A percentile compares a stretch with the other conserved stretches of the same genome.
Evolutionary conservation across 2,888 invertebrate genomes (phyloP).

Genomic region (Drosophila paramelanica): DNA sequence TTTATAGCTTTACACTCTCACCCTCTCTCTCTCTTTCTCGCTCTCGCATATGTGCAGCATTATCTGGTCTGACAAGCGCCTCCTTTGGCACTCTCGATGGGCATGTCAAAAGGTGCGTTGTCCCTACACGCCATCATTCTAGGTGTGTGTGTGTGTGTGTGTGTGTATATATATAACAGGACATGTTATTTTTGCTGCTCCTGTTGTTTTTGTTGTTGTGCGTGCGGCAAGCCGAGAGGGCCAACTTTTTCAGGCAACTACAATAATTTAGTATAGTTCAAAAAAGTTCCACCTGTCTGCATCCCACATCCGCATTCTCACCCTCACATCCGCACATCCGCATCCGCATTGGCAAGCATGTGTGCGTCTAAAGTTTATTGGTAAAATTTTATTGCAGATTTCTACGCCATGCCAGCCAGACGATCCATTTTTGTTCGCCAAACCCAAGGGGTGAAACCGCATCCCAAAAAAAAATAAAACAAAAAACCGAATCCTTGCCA

Average conservation of each 20-base stretch:
- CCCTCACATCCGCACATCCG: slow-evolving; percentile 24
- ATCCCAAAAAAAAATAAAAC: slow-evolving; percentile 7
- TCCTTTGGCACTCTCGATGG: slow-evolving; percentile 23
- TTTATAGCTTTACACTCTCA: slow-evolving; percentile 49
- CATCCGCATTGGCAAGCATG: slow-evolving; percentile 37
- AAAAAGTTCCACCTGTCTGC: slow-evolving; percentile 77
- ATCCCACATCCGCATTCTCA: slow-evolving; percentile 42
- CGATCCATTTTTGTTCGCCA: slow-evolving; percentile 40
- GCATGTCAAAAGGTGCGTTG: slow-evolving; percentile 69
- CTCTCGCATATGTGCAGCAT: slow-evolving; percentile 44
- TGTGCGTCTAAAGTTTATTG: slow-evolving; percentile 72
- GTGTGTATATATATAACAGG: slow-evolving; percentile 19
- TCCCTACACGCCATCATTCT: slow-evolving; percentile 26
- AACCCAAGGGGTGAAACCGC: slow-evolving; percentile 27
- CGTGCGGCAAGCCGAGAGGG: slow-evolving; percentile 30
- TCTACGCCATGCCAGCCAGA: slow-evolving; percentile 54
- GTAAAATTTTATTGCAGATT: slow-evolving; percentile 79
- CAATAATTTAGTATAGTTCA: slow-evolving; percentile 79
- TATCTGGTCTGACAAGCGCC: slow-evolving; percentile 38
- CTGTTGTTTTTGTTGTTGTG: slow-evolving; percentile 12
- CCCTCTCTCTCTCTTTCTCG: background rate
- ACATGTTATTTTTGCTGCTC: slow-evolving; percentile 21
- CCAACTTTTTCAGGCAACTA: slow-evolving; percentile 73
- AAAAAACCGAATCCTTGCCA: slow-evolving; percentile 8
- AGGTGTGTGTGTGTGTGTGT: slow-evolving; percentile 17